Conservation (phyloP, 2,888 invertebrate genomes). For the Patella pellucida region DNA sequence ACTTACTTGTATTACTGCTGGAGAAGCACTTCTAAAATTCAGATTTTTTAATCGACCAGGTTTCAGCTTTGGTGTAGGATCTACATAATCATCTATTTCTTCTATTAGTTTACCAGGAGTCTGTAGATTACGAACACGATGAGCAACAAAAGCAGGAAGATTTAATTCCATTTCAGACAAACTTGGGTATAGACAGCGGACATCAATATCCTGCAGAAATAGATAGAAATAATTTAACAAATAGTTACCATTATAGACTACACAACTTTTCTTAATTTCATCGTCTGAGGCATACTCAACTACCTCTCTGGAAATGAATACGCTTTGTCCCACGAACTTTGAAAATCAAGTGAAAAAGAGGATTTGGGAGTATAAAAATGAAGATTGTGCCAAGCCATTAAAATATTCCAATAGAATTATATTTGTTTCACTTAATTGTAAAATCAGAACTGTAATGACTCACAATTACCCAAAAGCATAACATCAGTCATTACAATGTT, state of each 20-base stretch:
- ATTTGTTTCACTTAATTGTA: too few relatives aligned
- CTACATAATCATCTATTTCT: slow-evolving; percentile 77
- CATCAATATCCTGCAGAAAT: slow-evolving; percentile 50
- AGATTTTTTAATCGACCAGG: slow-evolving; percentile 79
- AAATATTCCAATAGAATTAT: too few relatives aligned
- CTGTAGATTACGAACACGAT: slow-evolving; percentile 83
- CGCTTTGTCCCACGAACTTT: too few relatives aligned
- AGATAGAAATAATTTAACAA: background rate
- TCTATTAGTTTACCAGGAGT: slow-evolving; percentile 81
- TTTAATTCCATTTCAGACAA: slow-evolving; percentile 78
- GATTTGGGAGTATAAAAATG: too few relatives aligned
- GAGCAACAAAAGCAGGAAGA: slow-evolving; percentile 86
- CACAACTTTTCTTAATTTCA: too few relatives aligned
- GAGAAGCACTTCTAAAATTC: slow-evolving; percentile 70
- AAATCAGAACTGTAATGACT: too few relatives aligned
- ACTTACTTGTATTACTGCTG: slow-evolving; percentile 37
- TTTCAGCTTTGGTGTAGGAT: slow-evolving; percentile 76
- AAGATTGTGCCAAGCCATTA: too few relatives aligned
- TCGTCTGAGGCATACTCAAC: background rate
- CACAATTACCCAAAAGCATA: too few relatives aligned
- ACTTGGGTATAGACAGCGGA: slow-evolving; percentile 55
- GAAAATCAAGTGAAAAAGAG: too few relatives aligned
- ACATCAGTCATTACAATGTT: too few relatives aligned
- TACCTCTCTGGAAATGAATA: background rate
- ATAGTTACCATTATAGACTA: background rate